Base-by-base conservation (phyloP, 2,113 vertebrate genomes). In the Montifringilla adamsi region DNA sequence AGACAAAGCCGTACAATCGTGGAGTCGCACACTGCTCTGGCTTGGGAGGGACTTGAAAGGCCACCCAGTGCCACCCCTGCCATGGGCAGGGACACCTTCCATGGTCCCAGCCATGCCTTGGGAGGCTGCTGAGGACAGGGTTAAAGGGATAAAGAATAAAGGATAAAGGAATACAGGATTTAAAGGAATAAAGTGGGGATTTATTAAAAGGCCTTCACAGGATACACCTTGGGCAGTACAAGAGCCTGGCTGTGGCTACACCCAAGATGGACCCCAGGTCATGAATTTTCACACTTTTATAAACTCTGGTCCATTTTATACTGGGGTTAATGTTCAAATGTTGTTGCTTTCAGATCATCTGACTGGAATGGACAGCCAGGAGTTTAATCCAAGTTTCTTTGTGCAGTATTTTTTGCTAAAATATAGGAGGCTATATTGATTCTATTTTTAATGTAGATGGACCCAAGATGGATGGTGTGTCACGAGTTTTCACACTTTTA, bases 1-100 rank as follows among this genome's bases (percentile, higher is more conserved):
- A 20, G 22, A 8, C 1, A 3, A 5, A 31, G 0, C 13, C 47
- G 3, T 0, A 0, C 8, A 11, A 13, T 1, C 0, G 1, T 2
- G 33, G 10, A 8, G 7, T 6, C 11, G 3, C 20, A 22, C 7
- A 3, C 17, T 8, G 35, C 7, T 4, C 14, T 33, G 62, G 55
- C 2, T 3, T 19, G 35, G 78, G 27, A 55, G 14, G 14, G 11
- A 20, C 10, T 14, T 9, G 5, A 8, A 63, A 58, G 3, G 15
- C 13, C 49, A 23, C 1, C 44, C 44, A 13, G 23, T 10, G 11
- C 4, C 33, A 44, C 8, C 16, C 21, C 21, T 13, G 21, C 76
- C 37, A 23, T 3, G 23, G 31, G 23, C 72, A 84, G 15, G 43
- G 43, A 37, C 37, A 21, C 28, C 16, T n/a, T 0, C 15, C 44